Percentiles rank a stretch among this genome's conserved stretches.
These are phyloP conservation scores for Malurus splendens DNA, from an alignment of 2,797 vertebrate species.

Conservation along the genomic window DNA sequence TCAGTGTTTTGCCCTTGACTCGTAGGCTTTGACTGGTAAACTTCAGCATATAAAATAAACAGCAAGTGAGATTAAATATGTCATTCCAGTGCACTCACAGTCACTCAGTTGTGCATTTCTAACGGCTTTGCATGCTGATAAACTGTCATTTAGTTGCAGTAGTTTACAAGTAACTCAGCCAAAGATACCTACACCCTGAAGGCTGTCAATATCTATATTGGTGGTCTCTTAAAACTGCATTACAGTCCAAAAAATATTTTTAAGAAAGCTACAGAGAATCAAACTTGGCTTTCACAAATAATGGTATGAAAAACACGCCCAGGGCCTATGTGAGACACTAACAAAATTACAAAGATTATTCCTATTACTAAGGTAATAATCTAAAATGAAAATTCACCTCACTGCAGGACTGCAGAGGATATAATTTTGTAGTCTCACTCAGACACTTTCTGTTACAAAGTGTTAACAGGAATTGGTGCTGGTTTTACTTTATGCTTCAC, in stretches of 20 bases:
- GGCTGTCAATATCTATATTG: conserved; percentile 42
- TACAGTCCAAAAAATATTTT: conserved; percentile 3
- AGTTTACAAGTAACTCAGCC: conserved; percentile 6
- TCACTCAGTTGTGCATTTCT: conserved; percentile 11
- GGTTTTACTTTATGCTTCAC: not conserved
- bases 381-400: not conserved
- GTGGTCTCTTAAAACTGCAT: conserved; percentile 11
- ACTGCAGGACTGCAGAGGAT: not conserved
- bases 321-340: not conserved
- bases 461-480: not conserved
- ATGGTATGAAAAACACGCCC: not conserved
- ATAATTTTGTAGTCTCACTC: not conserved
- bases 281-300: not conserved
- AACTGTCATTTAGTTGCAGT: conserved; percentile 32
- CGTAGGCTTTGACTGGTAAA: conserved; percentile 38
- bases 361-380: not conserved
- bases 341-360: not conserved
- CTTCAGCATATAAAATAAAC: conserved; percentile 16
- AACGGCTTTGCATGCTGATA: conserved; percentile 20
- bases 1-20: not conserved
- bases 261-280: not conserved
- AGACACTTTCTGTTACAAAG: not conserved
- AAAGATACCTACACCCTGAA: not conserved
- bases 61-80: conserved; percentile 2
- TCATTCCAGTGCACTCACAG: not conserved